A percentile compares a stretch with the other conserved stretches of the same genome.
Conservation (phyloP, 2,113 vertebrate genomes). For the Abramis brama region DNA sequence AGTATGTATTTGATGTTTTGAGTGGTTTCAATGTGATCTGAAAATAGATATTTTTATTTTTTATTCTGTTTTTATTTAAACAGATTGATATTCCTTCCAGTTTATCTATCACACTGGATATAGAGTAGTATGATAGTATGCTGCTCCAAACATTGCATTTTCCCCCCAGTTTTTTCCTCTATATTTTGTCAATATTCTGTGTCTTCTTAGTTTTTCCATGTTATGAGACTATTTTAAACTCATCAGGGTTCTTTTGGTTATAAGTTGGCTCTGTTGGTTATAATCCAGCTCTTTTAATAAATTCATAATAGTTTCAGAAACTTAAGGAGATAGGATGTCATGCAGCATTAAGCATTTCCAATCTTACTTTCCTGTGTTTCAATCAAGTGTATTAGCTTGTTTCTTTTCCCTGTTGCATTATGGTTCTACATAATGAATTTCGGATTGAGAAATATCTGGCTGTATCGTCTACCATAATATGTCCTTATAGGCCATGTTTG, state of each 20-base stretch:
- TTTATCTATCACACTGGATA: neutral
- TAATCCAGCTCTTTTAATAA: neutral
- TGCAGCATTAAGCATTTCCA: constrained; percentile 11
- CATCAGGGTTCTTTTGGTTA: neutral
- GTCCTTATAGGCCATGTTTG: constrained; percentile 88
- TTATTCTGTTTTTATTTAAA: neutral
- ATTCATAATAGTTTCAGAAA: neutral
- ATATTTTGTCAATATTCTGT: constrained; percentile 5
- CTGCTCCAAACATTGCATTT: neutral
- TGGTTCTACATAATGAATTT: neutral
- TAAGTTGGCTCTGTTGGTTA: neutral
- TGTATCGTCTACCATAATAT: neutral
- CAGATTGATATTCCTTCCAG: neutral
- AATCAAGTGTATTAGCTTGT: neutral
- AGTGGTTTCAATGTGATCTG: neutral
- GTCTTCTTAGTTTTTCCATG: neutral
- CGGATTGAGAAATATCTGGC: constrained; percentile 53
- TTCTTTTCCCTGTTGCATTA: neutral
- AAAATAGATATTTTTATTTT: neutral
- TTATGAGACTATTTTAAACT: neutral
- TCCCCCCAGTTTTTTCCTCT: neutral
- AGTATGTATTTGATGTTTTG: neutral
- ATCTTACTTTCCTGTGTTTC: neutral
- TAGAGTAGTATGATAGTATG: neutral
- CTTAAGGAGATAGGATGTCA: constrained; percentile 2